Percentiles rank a stretch among this genome's conserved stretches.
Evolutionary conservation across 2,113 vertebrate genomes (phyloP).

Genomic region (Herpailurus yagouaroundi): DNA sequence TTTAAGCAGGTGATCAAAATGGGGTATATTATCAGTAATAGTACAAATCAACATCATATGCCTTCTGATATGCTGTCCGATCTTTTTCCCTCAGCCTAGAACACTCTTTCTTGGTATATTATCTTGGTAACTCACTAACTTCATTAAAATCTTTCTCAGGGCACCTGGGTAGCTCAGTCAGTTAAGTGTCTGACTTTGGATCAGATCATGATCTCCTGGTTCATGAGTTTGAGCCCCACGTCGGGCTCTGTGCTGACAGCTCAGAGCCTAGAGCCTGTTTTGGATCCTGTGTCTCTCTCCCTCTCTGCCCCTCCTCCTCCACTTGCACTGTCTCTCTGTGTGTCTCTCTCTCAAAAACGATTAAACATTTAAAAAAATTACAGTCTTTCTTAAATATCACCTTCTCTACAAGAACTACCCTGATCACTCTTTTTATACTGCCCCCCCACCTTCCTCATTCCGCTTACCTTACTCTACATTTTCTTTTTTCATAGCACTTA

Average conservation of each 20-base stretch:
- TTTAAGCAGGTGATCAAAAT: background rate
- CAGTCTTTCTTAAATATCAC: background rate
- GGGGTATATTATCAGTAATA: background rate
- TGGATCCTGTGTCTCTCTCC: too few species aligned
- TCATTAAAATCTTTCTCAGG: background rate
- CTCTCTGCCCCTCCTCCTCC: too few species aligned
- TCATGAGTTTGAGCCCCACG: too few species aligned
- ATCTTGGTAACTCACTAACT: background rate
- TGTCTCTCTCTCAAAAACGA: too few species aligned
- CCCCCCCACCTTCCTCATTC: background rate
- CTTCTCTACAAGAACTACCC: background rate
- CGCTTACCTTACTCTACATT: background rate
- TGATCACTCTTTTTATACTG: background rate
- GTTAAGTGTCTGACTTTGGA: too few species aligned
- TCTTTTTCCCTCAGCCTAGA: background rate
- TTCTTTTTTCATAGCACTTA: background rate
- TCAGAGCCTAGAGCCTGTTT: too few species aligned
- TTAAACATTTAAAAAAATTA: too few species aligned
- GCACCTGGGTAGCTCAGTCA: too few species aligned
- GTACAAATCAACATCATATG: background rate
- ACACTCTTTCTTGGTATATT: background rate
- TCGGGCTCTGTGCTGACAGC: too few species aligned
- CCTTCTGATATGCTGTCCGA: background rate
- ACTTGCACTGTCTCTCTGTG: too few species aligned
- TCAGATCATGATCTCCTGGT: too few species aligned